Conservation (phyloP, 2,113 vertebrate species). For the Anarhynchus alexandrinus region DNA sequence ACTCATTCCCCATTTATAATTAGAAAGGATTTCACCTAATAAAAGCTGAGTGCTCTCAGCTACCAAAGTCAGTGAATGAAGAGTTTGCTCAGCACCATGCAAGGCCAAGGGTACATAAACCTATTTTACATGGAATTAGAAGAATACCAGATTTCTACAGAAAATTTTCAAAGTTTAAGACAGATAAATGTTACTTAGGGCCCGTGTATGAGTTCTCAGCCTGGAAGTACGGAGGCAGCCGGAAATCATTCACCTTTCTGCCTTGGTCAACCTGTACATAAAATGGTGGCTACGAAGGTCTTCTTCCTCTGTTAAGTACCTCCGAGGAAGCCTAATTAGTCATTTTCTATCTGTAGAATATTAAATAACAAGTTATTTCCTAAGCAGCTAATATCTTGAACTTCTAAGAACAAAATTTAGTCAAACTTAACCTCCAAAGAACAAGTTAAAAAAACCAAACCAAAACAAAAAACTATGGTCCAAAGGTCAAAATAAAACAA, state of each 20-base stretch:
- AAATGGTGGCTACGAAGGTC: not conserved
- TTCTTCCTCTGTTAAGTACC: not conserved
- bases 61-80: constrained; percentile 20
- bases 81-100: not conserved
- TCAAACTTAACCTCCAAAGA: not conserved
- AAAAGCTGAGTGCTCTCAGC: constrained; percentile 4
- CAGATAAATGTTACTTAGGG: not conserved
- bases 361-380: not conserved
- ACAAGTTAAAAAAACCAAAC: not conserved
- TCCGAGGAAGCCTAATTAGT: not conserved
- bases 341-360: not conserved
- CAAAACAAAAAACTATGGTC: not conserved
- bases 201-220: not conserved
- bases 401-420: not conserved
- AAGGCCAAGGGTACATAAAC: not conserved
- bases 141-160: not conserved
- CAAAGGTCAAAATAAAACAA: not conserved
- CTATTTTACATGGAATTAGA: not conserved
- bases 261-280: not conserved
- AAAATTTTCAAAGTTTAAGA: not conserved
- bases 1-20: constrained; percentile 61
- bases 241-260: not conserved
- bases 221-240: not conserved
- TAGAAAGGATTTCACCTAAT: constrained; percentile 49
- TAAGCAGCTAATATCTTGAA: not conserved